These are phyloP conservation scores for Drosophila leonis DNA, from an alignment of 2,888 invertebrate genomes.

Conservation along the genomic window DNA sequence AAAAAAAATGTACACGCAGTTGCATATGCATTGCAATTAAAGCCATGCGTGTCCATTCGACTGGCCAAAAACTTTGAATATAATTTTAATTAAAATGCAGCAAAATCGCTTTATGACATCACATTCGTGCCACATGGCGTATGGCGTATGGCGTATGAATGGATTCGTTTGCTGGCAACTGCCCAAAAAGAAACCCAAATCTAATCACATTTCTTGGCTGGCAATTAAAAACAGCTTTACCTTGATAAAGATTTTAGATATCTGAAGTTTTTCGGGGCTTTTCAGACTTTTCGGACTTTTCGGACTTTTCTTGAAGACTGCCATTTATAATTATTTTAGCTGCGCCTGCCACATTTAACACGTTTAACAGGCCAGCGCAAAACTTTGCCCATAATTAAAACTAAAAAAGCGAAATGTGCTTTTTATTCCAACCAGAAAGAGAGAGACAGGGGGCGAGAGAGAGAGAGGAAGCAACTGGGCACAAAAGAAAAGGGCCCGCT, in stretches of 20 bases:
- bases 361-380: conserved; percentile 62
- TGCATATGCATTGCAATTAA: conserved; percentile 56
- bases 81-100: conserved; percentile 64
- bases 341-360: conserved; percentile 56
- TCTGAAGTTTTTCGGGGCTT: background rate
- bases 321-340: conserved; percentile 64
- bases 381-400: conserved; percentile 74
- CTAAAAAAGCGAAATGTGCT: conserved; percentile 67
- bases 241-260: background rate
- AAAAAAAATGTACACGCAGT: conserved; percentile 2
- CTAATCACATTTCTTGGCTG: conserved; percentile 3
- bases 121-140: conserved; percentile 60
- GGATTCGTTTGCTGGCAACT: conserved; percentile 17
- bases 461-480: background rate
- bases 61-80: conserved; percentile 51
- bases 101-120: conserved; percentile 40
- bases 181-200: background rate
- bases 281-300: background rate
- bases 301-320: conserved; percentile 9
- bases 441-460: background rate
- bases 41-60: conserved; percentile 62
- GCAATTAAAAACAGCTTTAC: conserved; percentile 4
- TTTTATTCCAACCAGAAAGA: conserved; percentile 46
- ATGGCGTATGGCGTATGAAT: conserved; percentile 53
- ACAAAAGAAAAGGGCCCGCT: conserved; percentile 49